Conservation (phyloP, 2,888 invertebrate genomes). For the Eupeodes luniger region DNA sequence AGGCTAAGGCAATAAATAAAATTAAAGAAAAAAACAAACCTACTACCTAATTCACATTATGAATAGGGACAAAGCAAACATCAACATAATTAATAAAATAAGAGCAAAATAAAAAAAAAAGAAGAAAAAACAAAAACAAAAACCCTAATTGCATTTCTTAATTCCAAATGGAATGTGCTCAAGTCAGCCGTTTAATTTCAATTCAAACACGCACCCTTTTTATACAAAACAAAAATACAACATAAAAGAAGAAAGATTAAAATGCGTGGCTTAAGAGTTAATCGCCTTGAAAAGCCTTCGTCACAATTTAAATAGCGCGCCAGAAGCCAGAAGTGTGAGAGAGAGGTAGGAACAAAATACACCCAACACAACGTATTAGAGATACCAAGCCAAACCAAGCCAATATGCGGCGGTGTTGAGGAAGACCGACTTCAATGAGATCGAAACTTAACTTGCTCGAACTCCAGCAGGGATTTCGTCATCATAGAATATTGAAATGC, state of each 20-base stretch:
- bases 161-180: slow-evolving; percentile 59
- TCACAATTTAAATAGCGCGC: slow-evolving; percentile 6
- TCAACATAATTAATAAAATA: background rate
- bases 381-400: too few species aligned
- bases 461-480: slow-evolving; percentile 44
- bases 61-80: slow-evolving; percentile 15
- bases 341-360: background rate
- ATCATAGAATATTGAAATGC: slow-evolving; percentile 55
- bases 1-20: slow-evolving; percentile 29
- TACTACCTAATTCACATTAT: slow-evolving; percentile 5
- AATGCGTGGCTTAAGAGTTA: slow-evolving; percentile 21
- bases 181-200: slow-evolving; percentile 43
- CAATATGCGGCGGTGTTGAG: too few species aligned
- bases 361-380: background rate
- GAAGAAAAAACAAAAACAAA: slow-evolving; percentile 2
- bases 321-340: background rate
- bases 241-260: background rate
- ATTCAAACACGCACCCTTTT: slow-evolving; percentile 35
- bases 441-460: slow-evolving; percentile 7
- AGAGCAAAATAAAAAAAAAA: background rate
- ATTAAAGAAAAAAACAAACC: background rate
- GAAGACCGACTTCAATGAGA: slow-evolving; percentile 22
- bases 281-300: slow-evolving; percentile 49
- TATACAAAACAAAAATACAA: too few species aligned
- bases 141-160: slow-evolving; percentile 53